Evolutionary conservation across 2,888 invertebrate genomes (phyloP), one percentile per base, ranked within the genome.

Genomic region (Brenthis daphne): DNA sequence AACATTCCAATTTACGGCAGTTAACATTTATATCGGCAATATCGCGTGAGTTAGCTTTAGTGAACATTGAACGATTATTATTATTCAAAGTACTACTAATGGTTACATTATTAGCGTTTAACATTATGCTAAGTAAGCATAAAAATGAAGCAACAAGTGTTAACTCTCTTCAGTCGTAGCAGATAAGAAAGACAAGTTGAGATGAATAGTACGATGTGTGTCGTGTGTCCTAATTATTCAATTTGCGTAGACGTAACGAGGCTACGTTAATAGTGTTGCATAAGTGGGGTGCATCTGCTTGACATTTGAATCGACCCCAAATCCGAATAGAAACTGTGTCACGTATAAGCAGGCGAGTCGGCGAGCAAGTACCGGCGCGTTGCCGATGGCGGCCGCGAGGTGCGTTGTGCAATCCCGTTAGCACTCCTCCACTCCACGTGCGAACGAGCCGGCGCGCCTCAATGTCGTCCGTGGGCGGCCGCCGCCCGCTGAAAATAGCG

Each of bases 251-350:
- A 80, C 80, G 78, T 76, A 76, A 79, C 73, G 74, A 74, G 82
- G 81, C 82, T 85, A 84, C 82, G 82, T 82, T 85, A 84, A 82
- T 81, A 85, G 81, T 79, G 81, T 92, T 92, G 90, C 92, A 91
- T 91, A 92, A 92, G 87, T 89, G 83, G 83, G 83, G 83, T 92
- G 90, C 91, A 91, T 92, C 91, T 92, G 89, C 86, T 90, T 92
- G 92, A 92, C 92, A 92, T 92, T 92, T 92, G 88, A 87, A 90
- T 92, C 89, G 92, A 89, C 92, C 92, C 91, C 90, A 92, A 92
- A 92, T 92, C 88, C 86, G 90, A 92, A 92, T 92, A 91, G 92
- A 92, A 92, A 90, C 92, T 92, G 88, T 92, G 92, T 91, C 92
- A 92, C 86, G 88, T 85, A 87, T 85, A 82, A 86, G 85, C 83